Conservation (phyloP, 1,140 invertebrate species). For the Physella acuta region DNA sequence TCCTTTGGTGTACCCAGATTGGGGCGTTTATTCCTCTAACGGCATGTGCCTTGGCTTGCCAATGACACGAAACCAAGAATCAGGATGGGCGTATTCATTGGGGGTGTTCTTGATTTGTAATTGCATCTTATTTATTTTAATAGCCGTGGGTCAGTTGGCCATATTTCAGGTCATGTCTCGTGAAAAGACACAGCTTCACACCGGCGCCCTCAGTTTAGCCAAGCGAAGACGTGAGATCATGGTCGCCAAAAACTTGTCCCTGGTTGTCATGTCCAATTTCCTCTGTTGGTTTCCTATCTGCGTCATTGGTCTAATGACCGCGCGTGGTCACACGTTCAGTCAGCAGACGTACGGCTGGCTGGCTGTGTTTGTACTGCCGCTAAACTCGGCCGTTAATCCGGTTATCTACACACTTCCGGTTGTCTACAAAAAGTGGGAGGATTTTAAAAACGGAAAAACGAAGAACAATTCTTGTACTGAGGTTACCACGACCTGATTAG, state of each 20-base stretch:
- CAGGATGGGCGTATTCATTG: constrained; percentile 67
- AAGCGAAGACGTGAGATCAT: background rate
- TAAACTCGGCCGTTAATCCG: constrained; percentile 28
- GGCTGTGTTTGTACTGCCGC: constrained; percentile 22
- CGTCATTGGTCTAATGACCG: constrained; percentile 31
- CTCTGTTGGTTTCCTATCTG: constrained; percentile 17
- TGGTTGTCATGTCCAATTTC: constrained; percentile 11
- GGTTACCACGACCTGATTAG: no score
- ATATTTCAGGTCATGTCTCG: constrained; percentile 17
- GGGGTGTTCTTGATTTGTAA: constrained; percentile 65
- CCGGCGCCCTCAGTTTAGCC: background rate
- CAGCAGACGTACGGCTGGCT: constrained; percentile 30
- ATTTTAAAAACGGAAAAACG: no score
- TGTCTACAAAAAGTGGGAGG: background rate
- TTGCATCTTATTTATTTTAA: constrained; percentile 63
- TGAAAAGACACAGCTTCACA: background rate
- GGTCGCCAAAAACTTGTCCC: constrained; percentile 8
- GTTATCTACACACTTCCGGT: constrained; percentile 19
- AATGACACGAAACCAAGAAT: constrained; percentile 61
- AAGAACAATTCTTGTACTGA: no score
- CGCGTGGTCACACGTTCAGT: constrained; percentile 15
- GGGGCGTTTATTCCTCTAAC: constrained; percentile 42
- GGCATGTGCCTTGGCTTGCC: constrained; percentile 66
- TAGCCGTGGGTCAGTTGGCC: constrained; percentile 38
- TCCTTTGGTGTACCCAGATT: constrained; percentile 62